Percentiles rank a stretch among this genome's conserved stretches.
These are phyloP conservation scores for Esox masquinongy DNA, from an alignment of 2,797 vertebrate genomes.

Conservation along the genomic window DNA sequence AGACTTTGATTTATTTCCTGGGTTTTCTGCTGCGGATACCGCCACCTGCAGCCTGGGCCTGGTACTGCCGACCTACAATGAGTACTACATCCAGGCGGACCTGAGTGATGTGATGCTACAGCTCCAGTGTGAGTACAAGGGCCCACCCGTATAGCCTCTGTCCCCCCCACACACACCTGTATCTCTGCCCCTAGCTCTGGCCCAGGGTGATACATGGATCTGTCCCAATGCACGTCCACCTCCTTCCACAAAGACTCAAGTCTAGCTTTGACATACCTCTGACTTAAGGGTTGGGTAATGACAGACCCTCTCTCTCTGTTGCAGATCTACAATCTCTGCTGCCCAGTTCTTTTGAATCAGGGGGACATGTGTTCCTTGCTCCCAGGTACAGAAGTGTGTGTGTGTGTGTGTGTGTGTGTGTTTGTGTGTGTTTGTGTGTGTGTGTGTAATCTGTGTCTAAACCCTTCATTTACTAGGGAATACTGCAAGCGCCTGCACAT, in stretches of 20 bases:
- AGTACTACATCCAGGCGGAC: conserved; percentile 95
- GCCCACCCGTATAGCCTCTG: background rate
- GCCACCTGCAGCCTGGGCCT: conserved; percentile 85
- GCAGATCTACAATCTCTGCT: conserved; percentile 97
- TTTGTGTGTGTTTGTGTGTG: conserved; percentile 27
- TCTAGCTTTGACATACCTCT: background rate
- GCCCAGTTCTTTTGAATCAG: conserved; percentile 94
- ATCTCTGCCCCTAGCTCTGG: background rate
- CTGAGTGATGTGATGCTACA: conserved; percentile 98
- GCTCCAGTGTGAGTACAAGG: conserved; percentile 95
- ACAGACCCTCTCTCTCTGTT: conserved; percentile 69
- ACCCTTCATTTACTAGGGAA: conserved; percentile 76
- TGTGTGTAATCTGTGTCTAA: conserved; percentile 33
- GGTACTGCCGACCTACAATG: conserved; percentile 91
- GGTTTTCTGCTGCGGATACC: conserved; percentile 34
- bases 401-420: conserved; percentile 25
- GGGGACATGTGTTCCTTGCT: conserved; percentile 97
- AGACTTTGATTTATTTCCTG: conserved; percentile 1
- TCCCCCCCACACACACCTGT: background rate
- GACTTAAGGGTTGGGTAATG: conserved; percentile 7
- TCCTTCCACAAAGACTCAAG: too few relatives aligned
- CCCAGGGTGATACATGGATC: background rate
- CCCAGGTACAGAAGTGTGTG: conserved; percentile 81
- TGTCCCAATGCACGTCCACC: too few relatives aligned
- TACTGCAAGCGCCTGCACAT: conserved; percentile 95